Base-by-base conservation (phyloP, 2,113 vertebrate species). In the Poeciliopsis turrubarensis region DNA sequence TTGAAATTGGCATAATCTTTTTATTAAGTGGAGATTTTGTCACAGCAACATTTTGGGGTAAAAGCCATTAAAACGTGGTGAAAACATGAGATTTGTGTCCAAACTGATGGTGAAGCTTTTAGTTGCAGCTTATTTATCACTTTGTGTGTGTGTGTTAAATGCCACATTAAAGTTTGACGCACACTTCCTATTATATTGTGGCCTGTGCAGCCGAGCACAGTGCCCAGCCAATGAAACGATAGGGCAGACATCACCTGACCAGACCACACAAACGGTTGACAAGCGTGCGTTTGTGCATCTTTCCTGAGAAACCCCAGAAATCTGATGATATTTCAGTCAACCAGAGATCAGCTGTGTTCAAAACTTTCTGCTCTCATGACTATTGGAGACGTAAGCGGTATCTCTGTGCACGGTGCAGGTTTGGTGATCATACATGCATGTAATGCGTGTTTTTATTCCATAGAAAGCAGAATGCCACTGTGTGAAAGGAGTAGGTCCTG, bases 81-180 rank as follows among this genome's bases (percentile, higher is more conserved):
- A 63, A 32, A 31, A 25, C 17, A 6, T 54, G 15, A 63, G 27
- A 62, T 30, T 27, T 13, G 29, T 62, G 27, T 15, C 51, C 22
- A 54, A 8, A 25, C 22, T 10, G 27, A 62, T 30, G 13, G 5
- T 30, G 15, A 63, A 63, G 0, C 27, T 17, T 62, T 63, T 22
- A 63, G 61, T 75, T 29, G 68, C 71, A 77, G 60, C 1, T 65
- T 39, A 25, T 69, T 29, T 30, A 37, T 29, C 19, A 30, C 30
- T 72, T 68, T 61, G 63, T 74, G 30, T 72, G 60, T 65, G 7
- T 77, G 60, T 31, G 68, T 65, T 88, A 85, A 90, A 90, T 90
- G 88, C 87, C 85, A 88, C 85, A 88, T 92, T 84, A 93, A 93
- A 91, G 82, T 91, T 93, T 92, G 85, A 93, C 89, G 81, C 84